These are phyloP conservation scores for Stramonita haemastoma DNA, from an alignment of 2,888 invertebrate genomes.

Conservation along the genomic window DNA sequence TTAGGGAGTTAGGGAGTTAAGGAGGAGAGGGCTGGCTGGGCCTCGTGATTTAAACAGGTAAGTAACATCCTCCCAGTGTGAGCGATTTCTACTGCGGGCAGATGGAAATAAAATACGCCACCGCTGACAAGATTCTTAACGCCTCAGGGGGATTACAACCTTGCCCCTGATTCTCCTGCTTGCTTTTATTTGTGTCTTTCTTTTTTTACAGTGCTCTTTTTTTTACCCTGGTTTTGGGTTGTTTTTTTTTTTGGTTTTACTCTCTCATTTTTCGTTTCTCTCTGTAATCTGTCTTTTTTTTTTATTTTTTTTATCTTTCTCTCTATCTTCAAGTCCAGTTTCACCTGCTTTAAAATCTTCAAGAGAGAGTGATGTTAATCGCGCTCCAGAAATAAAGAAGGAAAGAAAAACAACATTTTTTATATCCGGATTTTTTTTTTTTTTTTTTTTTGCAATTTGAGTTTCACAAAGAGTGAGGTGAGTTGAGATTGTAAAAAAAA, in stretches of 20 bases:
- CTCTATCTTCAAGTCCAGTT: no score
- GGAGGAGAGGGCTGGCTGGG: background rate
- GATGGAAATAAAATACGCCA: conserved; percentile 5
- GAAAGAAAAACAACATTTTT: no score
- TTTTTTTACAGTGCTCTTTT: no score
- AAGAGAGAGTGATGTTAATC: no score
- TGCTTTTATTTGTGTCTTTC: no score
- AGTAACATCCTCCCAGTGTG: background rate
- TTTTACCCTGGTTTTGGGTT: background rate
- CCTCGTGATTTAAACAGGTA: background rate
- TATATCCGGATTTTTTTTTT: no score
- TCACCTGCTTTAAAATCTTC: no score
- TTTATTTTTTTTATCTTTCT: background rate
- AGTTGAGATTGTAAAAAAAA: no score
- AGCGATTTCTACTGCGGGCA: background rate
- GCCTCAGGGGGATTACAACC: background rate
- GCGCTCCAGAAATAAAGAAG: no score
- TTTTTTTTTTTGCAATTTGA: no score
- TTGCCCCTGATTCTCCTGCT: background rate
- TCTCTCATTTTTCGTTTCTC: background rate
- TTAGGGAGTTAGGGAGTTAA: background rate
- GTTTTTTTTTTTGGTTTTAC: background rate
- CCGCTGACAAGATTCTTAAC: conserved; percentile 20
- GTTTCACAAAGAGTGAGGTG: no score
- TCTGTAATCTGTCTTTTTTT: background rate